Evolutionary conservation across 2,797 vertebrate species (phyloP).

Genomic region (Pagetopsis macropterus): DNA sequence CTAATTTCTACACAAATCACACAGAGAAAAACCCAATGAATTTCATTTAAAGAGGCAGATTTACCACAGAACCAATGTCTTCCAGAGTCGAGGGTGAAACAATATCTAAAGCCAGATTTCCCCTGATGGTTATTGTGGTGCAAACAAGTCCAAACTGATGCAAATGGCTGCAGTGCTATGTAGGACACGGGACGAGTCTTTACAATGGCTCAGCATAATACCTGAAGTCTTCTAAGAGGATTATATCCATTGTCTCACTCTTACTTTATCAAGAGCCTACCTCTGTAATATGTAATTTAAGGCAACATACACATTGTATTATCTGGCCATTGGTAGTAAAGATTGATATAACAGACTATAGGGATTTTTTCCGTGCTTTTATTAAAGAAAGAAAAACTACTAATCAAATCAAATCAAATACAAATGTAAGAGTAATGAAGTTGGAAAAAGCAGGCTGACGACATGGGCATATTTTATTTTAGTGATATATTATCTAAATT

Average conservation of each 20-base stretch:
- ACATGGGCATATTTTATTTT: no score
- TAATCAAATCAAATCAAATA: no score
- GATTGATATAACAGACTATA: background rate
- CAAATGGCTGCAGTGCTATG: conserved; percentile 72
- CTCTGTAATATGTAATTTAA: conserved; percentile 49
- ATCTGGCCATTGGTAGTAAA: background rate
- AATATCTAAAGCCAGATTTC: conserved; percentile 37
- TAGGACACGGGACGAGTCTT: conserved; percentile 87
- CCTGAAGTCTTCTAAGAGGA: conserved; percentile 91
- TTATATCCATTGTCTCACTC: conserved; percentile 85
- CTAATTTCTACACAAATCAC: background rate
- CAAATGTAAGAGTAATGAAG: no score
- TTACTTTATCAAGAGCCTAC: conserved; percentile 75
- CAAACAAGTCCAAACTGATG: conserved; percentile 64
- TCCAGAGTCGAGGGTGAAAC: conserved; percentile 27
- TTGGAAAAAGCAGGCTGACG: no score
- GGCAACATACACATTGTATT: background rate
- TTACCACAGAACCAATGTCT: conserved; percentile 57
- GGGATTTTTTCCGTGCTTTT: no score
- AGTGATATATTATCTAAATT: no score
- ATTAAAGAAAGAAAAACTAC: no score
- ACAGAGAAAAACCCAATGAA: conserved; percentile 3
- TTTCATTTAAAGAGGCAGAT: conserved; percentile 20
- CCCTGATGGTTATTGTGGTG: conserved; percentile 56
- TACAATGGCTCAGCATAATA: conserved; percentile 91